Base-by-base conservation (phyloP, 2,113 vertebrate species). In the Hippocampus abdominalis region DNA sequence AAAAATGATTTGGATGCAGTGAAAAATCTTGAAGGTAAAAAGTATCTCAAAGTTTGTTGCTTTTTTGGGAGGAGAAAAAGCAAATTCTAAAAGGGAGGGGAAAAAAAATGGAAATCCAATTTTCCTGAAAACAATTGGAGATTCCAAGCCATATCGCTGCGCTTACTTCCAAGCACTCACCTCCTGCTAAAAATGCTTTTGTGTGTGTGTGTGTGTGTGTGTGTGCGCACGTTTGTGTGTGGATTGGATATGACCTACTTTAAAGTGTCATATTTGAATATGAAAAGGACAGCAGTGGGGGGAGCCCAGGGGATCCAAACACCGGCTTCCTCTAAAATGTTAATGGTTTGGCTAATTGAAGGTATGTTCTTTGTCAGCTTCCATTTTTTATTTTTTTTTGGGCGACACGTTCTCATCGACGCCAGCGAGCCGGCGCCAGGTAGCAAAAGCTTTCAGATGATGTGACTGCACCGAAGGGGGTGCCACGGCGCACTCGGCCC, bases 271-370 rank as follows among this genome's bases (percentile, higher is more conserved):
- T 73, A 89, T 90, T 91, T 90, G 84, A 90, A 91, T 91, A 87
- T 86, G 80, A 87, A 91, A 90, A 89, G 87, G 76, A 65, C 78
- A 68, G 61, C 79, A 64, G 75, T 70, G 63, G 83, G 66, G 82
- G 64, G 68, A 71, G 59, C 90, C 89, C 88, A 78, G 5, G 90
- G 86, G 88, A 90, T 66, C 83, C 75, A 87, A 88, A 88, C 83
- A 87, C 76, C 81, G 88, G 87, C 87, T 89, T 85, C 83, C 88
- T 91, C 85, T 90, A 88, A 90, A 90, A 91, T 91, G 89, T 85
- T 91, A 91, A 91, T 90, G 70, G 79, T 83, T 80, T 65, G 74
- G 80, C 86, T 91, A 89, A 89, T 91, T 89, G 87, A 90, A 88
- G 88, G 86, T 87, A 85, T 90, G 88, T 88, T 90, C 86, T 91